Evolutionary conservation across 1,140 invertebrate species (phyloP).

Genomic region (Cecropterus lyciades): DNA sequence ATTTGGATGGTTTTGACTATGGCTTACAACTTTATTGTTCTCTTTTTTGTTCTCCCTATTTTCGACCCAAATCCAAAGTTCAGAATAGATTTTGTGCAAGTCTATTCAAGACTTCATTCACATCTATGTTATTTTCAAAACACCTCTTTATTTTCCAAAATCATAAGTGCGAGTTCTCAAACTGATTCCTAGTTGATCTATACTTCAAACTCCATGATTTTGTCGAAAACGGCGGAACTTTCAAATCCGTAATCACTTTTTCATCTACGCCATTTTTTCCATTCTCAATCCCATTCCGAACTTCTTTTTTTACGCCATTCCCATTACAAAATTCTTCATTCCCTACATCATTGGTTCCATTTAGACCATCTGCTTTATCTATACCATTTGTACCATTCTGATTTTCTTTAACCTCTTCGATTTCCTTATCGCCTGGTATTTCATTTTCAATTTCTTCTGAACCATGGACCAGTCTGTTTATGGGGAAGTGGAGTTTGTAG

Average conservation of each 20-base stretch:
- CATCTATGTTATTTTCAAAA: no score
- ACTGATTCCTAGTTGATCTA: constrained; percentile 44
- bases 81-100: no score
- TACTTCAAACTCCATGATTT: constrained; percentile 62
- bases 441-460: constrained; percentile 32
- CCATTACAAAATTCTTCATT: background rate
- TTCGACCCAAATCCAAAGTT: no score
- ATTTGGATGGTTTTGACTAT: no score
- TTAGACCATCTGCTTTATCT: no score
- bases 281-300: background rate
- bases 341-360: no score
- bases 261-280: background rate
- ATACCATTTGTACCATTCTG: no score
- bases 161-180: constrained; percentile 56
- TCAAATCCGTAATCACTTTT: constrained; percentile 38
- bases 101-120: no score
- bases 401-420: no score
- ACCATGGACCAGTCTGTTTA: constrained; percentile 64
- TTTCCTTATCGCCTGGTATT: background rate
- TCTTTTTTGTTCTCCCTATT: no score
- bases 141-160: background rate
- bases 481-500: constrained; percentile 65
- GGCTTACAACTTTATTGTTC: no score
- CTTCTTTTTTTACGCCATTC: background rate
- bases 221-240: constrained; percentile 35